Evolutionary conservation across 2,888 invertebrate species (phyloP), one percentile per base, ranked within the genome.

Genomic region (Tipula helvola): DNA sequence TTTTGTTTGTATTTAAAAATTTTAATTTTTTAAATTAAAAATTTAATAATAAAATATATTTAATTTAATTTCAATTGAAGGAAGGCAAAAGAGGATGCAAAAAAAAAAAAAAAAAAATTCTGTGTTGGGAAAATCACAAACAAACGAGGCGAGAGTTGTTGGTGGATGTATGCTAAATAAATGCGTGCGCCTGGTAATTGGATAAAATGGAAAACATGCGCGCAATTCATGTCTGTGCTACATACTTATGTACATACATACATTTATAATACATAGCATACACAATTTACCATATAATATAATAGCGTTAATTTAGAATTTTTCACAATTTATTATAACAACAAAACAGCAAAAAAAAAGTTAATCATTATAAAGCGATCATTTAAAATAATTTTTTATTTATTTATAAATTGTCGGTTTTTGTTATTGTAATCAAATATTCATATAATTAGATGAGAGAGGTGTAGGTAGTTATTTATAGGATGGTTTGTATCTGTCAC

Each of bases 161-260:
- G 47, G 7, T 39, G 39, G 16, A 71, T 71, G 71, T 28, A 71
- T 71, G 71, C 71, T 71, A 71, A 71, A 71, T 71, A 71, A 71
- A 71, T 71, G 71, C 71, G 71, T 71, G 71, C 71, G 71, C 71
- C 71, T 71, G 28, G 71, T 71, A 71, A 84, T 84, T 84, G 84
- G 84, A n/a, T 41, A 84, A 84, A 39, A 84, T 84, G n/a, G 84
- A 41, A 84, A 84, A 84, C 41, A 84, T 84, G 84, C 41, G 84
- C 84, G 84, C 84, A 39, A 39, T 84, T 39, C 84, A 71, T 71
- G 71, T 71, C 18, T 71, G 71, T 18, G 18, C 28, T 18, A 28
- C 28, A 18, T 18, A 18, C 28, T 28, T 28, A 28, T 71, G 16
- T 71, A 12, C 28, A 57, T 18, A 57, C n/a, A 18, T 71, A 28